These are phyloP conservation scores for Molanna angustata DNA, from an alignment of 2,888 invertebrate species.

Conservation along the genomic window DNA sequence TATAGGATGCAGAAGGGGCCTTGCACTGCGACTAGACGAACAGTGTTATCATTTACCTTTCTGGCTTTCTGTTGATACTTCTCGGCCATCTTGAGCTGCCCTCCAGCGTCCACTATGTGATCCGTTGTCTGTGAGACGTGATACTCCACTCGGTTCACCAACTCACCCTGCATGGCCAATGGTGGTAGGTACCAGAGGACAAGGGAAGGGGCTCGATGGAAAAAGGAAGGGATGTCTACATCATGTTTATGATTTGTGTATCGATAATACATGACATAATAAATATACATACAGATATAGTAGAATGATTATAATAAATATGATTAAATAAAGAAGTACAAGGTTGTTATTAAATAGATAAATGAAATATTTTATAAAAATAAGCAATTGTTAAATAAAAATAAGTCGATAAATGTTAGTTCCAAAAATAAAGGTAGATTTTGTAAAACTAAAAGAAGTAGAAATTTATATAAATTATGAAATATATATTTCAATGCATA, in stretches of 20 bases:
- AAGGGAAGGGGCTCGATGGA: slow-evolving; percentile 8
- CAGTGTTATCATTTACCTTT: slow-evolving; percentile 74
- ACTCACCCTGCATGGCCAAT: slow-evolving; percentile 76
- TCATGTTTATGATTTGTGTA: background rate
- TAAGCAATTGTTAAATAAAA: no score
- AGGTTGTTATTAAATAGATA: no score
- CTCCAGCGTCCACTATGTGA: slow-evolving; percentile 77
- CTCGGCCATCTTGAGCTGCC: slow-evolving; percentile 74
- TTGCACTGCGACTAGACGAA: slow-evolving; percentile 30
- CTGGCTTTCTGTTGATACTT: slow-evolving; percentile 84
- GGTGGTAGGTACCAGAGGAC: slow-evolving; percentile 32
- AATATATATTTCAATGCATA: no score
- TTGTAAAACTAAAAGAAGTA: background rate
- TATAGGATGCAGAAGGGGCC: background rate
- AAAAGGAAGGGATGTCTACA: slow-evolving; percentile 8
- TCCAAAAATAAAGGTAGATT: no score
- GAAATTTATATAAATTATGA: background rate
- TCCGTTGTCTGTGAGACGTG: slow-evolving; percentile 85
- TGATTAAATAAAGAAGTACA: no score
- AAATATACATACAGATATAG: no score
- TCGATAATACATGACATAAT: background rate
- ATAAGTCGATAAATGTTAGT: no score
- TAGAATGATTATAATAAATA: no score
- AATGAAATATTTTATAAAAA: no score
- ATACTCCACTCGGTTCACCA: slow-evolving; percentile 92